Base-by-base conservation (phyloP, 2,888 invertebrate species). In the Linnaemya vulpina region DNA sequence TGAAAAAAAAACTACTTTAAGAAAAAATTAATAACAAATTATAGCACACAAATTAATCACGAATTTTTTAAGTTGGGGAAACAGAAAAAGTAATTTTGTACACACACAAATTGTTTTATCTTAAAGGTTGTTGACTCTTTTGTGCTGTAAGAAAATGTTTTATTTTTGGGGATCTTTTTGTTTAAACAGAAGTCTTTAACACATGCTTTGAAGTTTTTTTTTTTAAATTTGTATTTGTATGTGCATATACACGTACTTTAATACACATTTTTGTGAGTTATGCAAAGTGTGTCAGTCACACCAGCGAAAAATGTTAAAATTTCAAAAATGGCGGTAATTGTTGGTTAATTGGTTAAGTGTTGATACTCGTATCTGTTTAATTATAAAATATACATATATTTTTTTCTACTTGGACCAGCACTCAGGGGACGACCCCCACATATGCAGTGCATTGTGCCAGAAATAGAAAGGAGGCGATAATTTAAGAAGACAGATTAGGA, bases 81-180 rank as follows among this genome's bases (percentile, higher is more conserved):
- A 22, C 15, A 0, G 3, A 63, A n/a, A 22, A 9, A 43, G 8
- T 20, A 4, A 40, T 20, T 40, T 63, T 40, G 15, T 15, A 46
- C n/a, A 46, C 15, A 46, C 20, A 51, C 7, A 51, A 38, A 9
- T 9, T 17, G 30, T 30, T 30, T 46, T 55, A 58, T 49, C 73
- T 60, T 62, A 74, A 74, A 74, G 74, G 35, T 74, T 62, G 13
- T 74, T 74, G 74, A 74, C 74, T 51, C 62, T 51, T 73, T 71
- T 13, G 25, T 20, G 10, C 38, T 38, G 35, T 62, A 51, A 51
- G 46, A 71, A 58, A 58, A 43, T 11, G 38, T 22, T n/a, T 0
- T 3, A 8, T 8, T 35, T 70, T 25, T 68, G 20, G 20, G 20
- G 49, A 17, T 20, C 15, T 20, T 70, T 38, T 40, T 22, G 68